phyloP scores from a whole-genome alignment of 2,113 vertebrate species.

The Rhineura floridana region DNA sequence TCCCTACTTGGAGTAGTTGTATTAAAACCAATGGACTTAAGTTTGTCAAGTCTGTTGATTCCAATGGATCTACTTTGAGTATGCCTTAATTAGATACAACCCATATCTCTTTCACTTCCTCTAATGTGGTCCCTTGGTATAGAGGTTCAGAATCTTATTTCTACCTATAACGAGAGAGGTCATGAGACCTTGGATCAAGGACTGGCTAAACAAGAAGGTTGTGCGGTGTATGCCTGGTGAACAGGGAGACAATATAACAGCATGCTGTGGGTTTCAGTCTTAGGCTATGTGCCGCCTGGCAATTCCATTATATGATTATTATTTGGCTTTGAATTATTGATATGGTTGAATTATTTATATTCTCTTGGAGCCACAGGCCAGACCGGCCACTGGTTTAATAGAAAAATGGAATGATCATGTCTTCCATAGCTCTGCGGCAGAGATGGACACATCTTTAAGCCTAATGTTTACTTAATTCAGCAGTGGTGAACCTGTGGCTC shows the following conservation, averaged over 20 bases:
- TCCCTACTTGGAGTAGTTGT: too few species aligned
- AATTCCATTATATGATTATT: conserved; percentile 25
- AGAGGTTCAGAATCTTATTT: background rate
- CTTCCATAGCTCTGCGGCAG: background rate
- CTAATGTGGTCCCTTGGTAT: background rate
- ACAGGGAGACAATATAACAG: background rate
- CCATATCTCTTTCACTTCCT: background rate
- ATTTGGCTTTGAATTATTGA: conserved; percentile 24
- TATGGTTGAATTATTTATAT: conserved; percentile 7
- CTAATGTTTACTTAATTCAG: too few species aligned
- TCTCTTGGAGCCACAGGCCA: background rate
- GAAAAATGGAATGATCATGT: background rate
- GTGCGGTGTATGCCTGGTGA: background rate
- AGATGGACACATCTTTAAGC: background rate
- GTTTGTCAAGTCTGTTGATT: too few species aligned
- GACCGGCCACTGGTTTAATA: background rate
- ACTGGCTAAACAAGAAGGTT: background rate
- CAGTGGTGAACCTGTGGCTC: too few species aligned
- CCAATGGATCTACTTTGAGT: too few species aligned
- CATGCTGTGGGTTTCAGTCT: background rate
- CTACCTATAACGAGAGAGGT: background rate
- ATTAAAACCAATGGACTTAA: too few species aligned
- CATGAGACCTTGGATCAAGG: too few species aligned
- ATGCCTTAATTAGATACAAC: too few species aligned
- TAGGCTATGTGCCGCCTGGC: background rate